phyloP scores from a whole-genome alignment of 1,140 invertebrate genomes.

The Drosophila insularis region DNA sequence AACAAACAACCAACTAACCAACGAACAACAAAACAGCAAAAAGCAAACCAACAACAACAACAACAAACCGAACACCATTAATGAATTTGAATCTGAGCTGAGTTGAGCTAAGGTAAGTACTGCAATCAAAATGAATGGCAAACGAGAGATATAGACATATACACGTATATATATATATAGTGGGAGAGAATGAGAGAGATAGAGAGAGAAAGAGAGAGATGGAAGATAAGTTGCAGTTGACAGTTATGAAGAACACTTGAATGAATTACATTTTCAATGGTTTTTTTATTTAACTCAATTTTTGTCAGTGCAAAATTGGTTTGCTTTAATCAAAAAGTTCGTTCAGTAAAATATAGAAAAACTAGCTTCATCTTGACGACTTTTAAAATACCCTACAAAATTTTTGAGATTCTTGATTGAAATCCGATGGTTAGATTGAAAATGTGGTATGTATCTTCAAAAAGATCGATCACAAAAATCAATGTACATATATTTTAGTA shows the following conservation, averaged over 20 bases:
- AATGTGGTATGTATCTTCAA: too few species aligned
- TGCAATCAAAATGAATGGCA: constrained; percentile 7
- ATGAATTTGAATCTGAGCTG: constrained; percentile 11
- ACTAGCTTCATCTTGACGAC: too few species aligned
- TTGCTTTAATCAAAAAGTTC: too few species aligned
- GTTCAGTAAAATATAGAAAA: too few species aligned
- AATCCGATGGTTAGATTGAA: too few species aligned
- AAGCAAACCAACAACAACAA: constrained; percentile 15
- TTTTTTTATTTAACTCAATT: not conserved
- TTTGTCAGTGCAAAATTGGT: too few species aligned
- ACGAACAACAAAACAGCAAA: not conserved
- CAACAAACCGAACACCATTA: constrained; percentile 4
- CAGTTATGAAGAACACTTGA: constrained; percentile 6
- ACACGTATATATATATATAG: not conserved
- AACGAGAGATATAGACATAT: not conserved
- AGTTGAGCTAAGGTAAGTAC: constrained; percentile 17
- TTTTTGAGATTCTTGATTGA: too few species aligned
- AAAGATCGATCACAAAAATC: too few species aligned
- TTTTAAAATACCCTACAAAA: too few species aligned
- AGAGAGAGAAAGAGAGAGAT: not conserved
- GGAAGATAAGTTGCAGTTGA: constrained; percentile 2
- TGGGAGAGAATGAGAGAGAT: not conserved
- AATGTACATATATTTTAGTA: too few species aligned
- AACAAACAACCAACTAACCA: not conserved
- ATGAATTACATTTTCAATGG: not conserved